Evolutionary conservation across 2,113 vertebrate species (phyloP), one percentile per base, ranked within the genome.

Genomic region (Crotalus horridus): DNA sequence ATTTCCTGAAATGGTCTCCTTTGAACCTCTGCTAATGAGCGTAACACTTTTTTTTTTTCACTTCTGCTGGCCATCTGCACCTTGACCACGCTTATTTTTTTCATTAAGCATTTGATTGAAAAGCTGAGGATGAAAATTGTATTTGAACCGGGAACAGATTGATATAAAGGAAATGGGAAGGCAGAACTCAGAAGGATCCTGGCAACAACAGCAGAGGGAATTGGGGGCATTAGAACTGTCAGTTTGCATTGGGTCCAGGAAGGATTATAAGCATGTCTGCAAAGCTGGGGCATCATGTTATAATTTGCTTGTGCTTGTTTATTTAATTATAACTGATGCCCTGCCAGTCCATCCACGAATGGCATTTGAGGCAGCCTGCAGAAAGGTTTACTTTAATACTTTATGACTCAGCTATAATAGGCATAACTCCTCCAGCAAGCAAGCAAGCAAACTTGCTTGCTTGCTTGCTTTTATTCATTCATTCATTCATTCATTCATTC

Each of bases 21-120:
- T 85, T 54, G 11, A 94, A 87, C 90, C 54, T 54, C 46, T 81
- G 85, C 74, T 93, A 93, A 93, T 91, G 69, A 93, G 15, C 95
- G 43, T 87, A 93, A 90, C 90, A 92, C 43, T 1, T 92, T 92
- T 91, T 46, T 74, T 74, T 64, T 64, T 39, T 21, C 33, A 90
- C 92, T 94, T 89, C 46, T 15, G 12, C 94, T 89, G 43, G 26
- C 9, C 56, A 86, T 92, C 90, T 93, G 93, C 59, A 43, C 33
- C 93, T 87, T 92, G 69, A 94, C 56, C 90, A 13, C 0, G 89
- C 87, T 58, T 93, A 46, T 56, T n/a, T 93, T 94, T 94, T 95
- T 88, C 53, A 90, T 48, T 91, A 95, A 90, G 56, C 74, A 88
- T 0, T 0, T 23, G 74, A 58, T 69, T 87, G 58, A 92, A 94